Evolutionary conservation across 2,113 vertebrate genomes (phyloP), one percentile per base, ranked within the genome.

Genomic region (Piprites chloris): DNA sequence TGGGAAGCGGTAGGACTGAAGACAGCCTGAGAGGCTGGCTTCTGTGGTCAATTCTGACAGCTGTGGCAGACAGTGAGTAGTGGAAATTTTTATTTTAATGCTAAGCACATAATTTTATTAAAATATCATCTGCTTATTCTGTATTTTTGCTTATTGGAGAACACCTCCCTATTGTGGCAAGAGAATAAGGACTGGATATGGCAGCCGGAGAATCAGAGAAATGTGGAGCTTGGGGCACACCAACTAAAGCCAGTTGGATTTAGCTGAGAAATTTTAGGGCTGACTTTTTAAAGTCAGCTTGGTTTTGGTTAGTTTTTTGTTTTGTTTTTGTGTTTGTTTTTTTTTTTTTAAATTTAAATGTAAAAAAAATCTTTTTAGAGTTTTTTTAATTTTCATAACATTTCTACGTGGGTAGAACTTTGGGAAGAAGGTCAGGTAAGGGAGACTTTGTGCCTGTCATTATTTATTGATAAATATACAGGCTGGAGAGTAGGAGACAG

Each of bases 331-430:
- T 46, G 18, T 46, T 46, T 44, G 42, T 44, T 44, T 18, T 49
- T 12, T 14, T 14, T 50, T 49, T 50, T 67, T 49, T 4, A 9
- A 52, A 59, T 42, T 50, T 47, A 5, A 71, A 33, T 39, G 20
- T 33, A 6, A 59, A 72, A 83, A 53, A 14, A 1, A 0, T 3
- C 1, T 6, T 15, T 15, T 52, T 27, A 33, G 12, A 18, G 10
- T 35, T 14, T n/a, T n/a, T 15, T 74, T 9, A 3, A 44, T 35
- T 37, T 72, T 41, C 8, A 4, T n/a, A 26, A 41, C 3, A 28
- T 72, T 68, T 77, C 19, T 63, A 7, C 2, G 3, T 37, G 8
- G 9, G 5, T 42, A 16, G 55, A 81, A 7, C 7, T 69, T 62
- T 61, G 13, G 2, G 1, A 78, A 67, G 32, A 73, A 69, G 7